A percentile compares a stretch with the other conserved stretches of the same genome.
Evolutionary conservation across 2,888 invertebrate species (phyloP).

Genomic region (Dynastes tityus): DNA sequence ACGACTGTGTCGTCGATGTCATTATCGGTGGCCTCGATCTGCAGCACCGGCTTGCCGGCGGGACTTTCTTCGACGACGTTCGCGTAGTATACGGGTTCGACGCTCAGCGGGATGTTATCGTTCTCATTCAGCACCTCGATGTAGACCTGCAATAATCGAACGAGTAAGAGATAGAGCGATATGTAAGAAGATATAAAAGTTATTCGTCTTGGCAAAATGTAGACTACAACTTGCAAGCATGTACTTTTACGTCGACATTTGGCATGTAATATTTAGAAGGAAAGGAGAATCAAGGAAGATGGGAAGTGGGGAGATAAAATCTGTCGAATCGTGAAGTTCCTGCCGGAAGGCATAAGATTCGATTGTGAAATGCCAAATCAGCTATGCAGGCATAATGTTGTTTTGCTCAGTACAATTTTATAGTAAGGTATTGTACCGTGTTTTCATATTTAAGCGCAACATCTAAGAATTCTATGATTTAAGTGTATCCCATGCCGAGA

Average conservation of each 20-base stretch:
- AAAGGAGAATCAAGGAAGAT: too few relatives aligned
- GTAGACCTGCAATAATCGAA: constrained; percentile 75
- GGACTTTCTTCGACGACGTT: constrained; percentile 86
- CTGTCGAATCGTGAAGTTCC: neutral
- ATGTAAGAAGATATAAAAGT: neutral
- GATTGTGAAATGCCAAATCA: neutral
- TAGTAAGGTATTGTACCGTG: too few relatives aligned
- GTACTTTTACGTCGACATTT: neutral
- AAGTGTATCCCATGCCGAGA: too few relatives aligned
- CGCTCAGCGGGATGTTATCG: constrained; percentile 94
- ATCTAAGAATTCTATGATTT: too few relatives aligned
- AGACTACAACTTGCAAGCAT: neutral
- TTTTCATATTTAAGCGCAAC: too few relatives aligned
- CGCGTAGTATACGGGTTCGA: constrained; percentile 88
- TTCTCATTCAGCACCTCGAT: constrained; percentile 92
- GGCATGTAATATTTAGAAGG: too few relatives aligned
- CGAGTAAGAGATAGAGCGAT: neutral
- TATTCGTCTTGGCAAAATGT: neutral
- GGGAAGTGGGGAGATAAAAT: neutral
- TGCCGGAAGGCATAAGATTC: neutral
- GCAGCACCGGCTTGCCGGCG: constrained; percentile 80
- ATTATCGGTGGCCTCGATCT: constrained; percentile 85
- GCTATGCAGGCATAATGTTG: neutral
- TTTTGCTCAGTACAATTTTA: neutral
- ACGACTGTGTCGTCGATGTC: constrained; percentile 82